These are phyloP conservation scores for Polietes domitor DNA, from an alignment of 2,888 invertebrate genomes.

Conservation along the genomic window DNA sequence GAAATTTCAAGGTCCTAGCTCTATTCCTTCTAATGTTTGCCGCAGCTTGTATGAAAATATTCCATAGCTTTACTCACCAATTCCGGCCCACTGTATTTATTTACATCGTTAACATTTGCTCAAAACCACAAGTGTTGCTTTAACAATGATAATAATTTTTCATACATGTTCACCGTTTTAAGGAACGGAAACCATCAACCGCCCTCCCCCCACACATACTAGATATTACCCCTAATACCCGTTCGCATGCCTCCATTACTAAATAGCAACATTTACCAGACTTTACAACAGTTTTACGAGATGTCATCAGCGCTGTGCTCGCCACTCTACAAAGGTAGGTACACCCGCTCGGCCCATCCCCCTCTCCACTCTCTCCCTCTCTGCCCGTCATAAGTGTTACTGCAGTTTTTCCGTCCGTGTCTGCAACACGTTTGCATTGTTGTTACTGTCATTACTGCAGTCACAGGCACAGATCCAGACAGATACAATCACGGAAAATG, in stretches of 20 bases:
- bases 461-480: not conserved
- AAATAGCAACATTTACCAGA: constrained; percentile 21
- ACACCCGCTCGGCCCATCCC: not conserved
- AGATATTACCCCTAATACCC: constrained; percentile 2
- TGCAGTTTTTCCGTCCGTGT: constrained; percentile 9
- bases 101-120: not conserved
- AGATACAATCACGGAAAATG: not conserved
- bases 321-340: not conserved
- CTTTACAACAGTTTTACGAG: constrained; percentile 20
- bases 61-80: not conserved
- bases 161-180: constrained; percentile 13
- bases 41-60: too few species aligned
- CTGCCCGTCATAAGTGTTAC: constrained; percentile 8
- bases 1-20: too few species aligned
- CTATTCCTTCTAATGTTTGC: too few species aligned
- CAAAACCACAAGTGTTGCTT: constrained; percentile 33
- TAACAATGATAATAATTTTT: constrained; percentile 20
- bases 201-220: not conserved
- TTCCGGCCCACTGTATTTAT: not conserved
- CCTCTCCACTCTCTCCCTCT: not conserved
- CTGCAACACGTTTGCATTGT: constrained; percentile 34
- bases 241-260: not conserved
- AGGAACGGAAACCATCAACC: not conserved
- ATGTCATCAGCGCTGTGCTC: not conserved
- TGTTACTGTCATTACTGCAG: constrained; percentile 23